Evolutionary conservation across 2,888 invertebrate species (phyloP).

Genomic region (Phymatocera aterrima): DNA sequence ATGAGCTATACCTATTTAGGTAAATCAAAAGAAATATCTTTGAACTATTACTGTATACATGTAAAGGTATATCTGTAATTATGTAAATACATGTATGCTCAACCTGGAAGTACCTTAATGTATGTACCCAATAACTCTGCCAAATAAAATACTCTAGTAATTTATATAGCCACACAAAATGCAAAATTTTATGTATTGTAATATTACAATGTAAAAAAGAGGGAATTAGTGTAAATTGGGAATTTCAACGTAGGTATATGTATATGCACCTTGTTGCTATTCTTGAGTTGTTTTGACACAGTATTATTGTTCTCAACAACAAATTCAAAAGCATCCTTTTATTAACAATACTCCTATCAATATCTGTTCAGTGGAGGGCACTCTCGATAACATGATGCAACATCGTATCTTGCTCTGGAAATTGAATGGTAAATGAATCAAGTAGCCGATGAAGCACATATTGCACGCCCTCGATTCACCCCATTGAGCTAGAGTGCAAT

Average conservation of each 20-base stretch:
- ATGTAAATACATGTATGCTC: constrained; percentile 40
- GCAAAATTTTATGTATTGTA: neutral
- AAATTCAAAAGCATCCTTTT: neutral
- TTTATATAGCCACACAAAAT: constrained; percentile 8
- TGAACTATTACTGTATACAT: constrained; percentile 31
- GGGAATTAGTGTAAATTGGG: constrained; percentile 20
- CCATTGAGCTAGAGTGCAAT: constrained; percentile 28
- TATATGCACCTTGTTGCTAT: constrained; percentile 1
- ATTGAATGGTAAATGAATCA: constrained; percentile 1
- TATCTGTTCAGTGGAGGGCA: neutral
- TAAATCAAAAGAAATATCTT: neutral
- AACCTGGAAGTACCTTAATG: constrained; percentile 25
- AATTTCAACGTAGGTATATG: neutral
- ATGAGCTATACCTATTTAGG: constrained; percentile 2
- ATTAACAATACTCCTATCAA: neutral
- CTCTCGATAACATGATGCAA: neutral
- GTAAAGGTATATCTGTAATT: constrained; percentile 33
- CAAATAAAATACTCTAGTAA: constrained; percentile 49
- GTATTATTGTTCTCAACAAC: neutral
- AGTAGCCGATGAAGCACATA: constrained; percentile 14
- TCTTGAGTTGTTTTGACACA: neutral
- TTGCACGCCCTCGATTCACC: neutral
- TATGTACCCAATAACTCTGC: constrained; percentile 44
- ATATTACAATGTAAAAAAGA: constrained; percentile 16
- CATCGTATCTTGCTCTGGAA: neutral